Evolutionary conservation across 2,113 vertebrate species (phyloP).

Genomic region (Trichomycterus rosablanca): DNA sequence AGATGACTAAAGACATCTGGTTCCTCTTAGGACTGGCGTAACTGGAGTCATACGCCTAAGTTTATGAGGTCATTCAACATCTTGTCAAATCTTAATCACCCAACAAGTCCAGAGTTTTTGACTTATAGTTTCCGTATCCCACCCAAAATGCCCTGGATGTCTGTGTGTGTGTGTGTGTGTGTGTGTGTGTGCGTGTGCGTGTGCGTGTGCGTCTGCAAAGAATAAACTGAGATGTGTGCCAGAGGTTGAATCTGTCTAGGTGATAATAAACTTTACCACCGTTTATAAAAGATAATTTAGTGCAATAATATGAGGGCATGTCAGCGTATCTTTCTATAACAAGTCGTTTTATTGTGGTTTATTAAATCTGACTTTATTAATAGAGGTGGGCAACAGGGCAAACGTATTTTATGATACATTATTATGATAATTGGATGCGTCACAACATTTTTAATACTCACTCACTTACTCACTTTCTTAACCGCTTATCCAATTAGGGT

Average conservation of each 20-base stretch:
- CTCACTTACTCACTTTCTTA: no score
- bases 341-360: not conserved
- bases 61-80: slow-evolving; percentile 51
- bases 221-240: slow-evolving; percentile 11
- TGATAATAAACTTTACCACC: slow-evolving; percentile 26
- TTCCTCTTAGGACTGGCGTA: slow-evolving; percentile 55
- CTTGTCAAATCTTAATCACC: slow-evolving; percentile 25
- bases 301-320: not conserved
- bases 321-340: not conserved
- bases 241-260: slow-evolving; percentile 1
- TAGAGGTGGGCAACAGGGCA: no score
- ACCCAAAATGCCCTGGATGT: not conserved
- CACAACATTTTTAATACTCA: no score
- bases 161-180: not conserved
- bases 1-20: slow-evolving; percentile 56
- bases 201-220: slow-evolving; percentile 1
- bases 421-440: no score
- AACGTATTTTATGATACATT: no score
- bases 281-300: slow-evolving; percentile 49
- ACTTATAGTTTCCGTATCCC: not conserved
- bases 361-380: not conserved
- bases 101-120: not conserved
- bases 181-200: slow-evolving; percentile 13
- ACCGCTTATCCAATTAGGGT: no score
- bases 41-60: slow-evolving; percentile 39